phyloP scores from a whole-genome alignment of 2,888 invertebrate genomes.

The Miltochrista miniata region DNA sequence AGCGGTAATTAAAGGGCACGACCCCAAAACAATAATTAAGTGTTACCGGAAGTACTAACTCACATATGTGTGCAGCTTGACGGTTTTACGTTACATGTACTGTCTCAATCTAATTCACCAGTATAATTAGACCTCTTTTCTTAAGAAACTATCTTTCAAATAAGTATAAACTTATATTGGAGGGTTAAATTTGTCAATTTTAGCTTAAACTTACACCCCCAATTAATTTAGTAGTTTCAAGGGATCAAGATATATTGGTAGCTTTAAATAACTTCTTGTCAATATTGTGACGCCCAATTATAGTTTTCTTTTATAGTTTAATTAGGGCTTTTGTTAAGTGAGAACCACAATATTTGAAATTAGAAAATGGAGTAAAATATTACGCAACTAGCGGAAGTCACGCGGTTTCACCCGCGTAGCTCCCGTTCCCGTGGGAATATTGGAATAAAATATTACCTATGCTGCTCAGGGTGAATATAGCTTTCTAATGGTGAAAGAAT shows the following conservation, averaged over 20 bases:
- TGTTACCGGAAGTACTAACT: constrained; percentile 60
- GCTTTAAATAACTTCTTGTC: constrained; percentile 28
- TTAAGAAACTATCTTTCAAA: not conserved
- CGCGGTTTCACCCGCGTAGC: too few species aligned
- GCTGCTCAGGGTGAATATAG: too few species aligned
- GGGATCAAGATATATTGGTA: constrained; percentile 15
- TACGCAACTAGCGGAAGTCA: too few species aligned
- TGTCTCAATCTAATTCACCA: constrained; percentile 24
- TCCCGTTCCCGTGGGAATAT: too few species aligned
- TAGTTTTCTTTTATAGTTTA: constrained; percentile 26
- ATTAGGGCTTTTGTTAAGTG: constrained; percentile 39
- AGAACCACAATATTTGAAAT: constrained; percentile 26
- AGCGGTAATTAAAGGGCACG: constrained; percentile 52
- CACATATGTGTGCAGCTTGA: constrained; percentile 62
- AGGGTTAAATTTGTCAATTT: not conserved
- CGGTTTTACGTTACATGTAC: constrained; percentile 57
- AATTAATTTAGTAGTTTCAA: not conserved
- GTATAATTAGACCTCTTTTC: constrained; percentile 8
- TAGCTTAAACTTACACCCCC: constrained; percentile 1
- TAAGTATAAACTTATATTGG: constrained; percentile 1
- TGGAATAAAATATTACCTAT: too few species aligned
- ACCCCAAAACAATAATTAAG: constrained; percentile 63
- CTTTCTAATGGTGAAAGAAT: too few species aligned
- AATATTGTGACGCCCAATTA: constrained; percentile 47
- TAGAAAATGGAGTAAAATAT: not conserved